Conservation (phyloP, 1,140 invertebrate genomes). For the Megalonaias nervosa region DNA sequence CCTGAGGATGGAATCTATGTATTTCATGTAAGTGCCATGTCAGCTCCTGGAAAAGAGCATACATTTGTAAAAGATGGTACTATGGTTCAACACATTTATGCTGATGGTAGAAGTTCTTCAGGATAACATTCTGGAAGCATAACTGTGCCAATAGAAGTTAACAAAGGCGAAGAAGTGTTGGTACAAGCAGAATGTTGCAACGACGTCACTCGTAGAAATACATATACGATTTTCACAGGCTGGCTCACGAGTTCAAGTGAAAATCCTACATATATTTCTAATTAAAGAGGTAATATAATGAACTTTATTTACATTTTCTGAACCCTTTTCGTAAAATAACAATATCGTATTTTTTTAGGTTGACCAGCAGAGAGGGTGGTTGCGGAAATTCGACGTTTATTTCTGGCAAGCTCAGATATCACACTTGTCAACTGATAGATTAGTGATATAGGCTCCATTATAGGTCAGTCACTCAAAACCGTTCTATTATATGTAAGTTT, state of each 20-base stretch:
- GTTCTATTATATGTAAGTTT: too few relatives aligned
- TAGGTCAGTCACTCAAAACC: too few relatives aligned
- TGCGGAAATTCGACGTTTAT: too few relatives aligned
- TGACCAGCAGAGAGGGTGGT: too few relatives aligned
- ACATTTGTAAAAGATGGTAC: constrained; percentile 20
- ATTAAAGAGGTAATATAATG: too few relatives aligned
- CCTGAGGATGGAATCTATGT: constrained; percentile 30
- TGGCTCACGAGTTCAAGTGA: not conserved
- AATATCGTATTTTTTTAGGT: too few relatives aligned
- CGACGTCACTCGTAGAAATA: constrained; percentile 9
- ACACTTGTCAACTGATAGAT: too few relatives aligned
- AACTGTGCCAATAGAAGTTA: constrained; percentile 4
- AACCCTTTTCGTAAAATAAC: too few relatives aligned
- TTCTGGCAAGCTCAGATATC: too few relatives aligned
- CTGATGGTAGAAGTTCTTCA: not conserved
- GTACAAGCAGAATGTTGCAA: not conserved
- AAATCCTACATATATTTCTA: too few relatives aligned
- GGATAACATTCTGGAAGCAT: not conserved
- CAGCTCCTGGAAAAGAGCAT: constrained; percentile 7
- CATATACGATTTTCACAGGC: constrained; percentile 18
- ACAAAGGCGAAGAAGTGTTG: constrained; percentile 11
- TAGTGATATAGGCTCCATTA: too few relatives aligned
- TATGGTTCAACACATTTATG: constrained; percentile 2
- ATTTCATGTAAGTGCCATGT: constrained; percentile 20
- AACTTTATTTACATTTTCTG: too few relatives aligned